These are phyloP conservation scores for Boloria euphrosyne DNA, from an alignment of 2,888 invertebrate species.

Conservation along the genomic window DNA sequence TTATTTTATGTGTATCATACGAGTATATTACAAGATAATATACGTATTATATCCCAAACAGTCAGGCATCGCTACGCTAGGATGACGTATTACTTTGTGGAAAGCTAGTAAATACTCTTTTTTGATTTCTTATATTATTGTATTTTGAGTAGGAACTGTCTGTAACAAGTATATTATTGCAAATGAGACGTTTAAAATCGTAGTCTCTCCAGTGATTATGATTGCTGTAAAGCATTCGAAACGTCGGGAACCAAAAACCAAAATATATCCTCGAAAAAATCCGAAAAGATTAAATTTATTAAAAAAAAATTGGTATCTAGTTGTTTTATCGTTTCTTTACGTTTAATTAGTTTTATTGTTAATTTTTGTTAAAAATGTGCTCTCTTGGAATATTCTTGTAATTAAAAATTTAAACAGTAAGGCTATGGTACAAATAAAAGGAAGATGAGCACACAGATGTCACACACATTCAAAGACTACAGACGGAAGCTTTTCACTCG, in stretches of 20 bases:
- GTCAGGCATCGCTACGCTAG: neutral
- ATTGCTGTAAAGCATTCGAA: too few species aligned
- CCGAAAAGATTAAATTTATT: too few species aligned
- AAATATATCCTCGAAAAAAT: too few species aligned
- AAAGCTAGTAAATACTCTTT: too few species aligned
- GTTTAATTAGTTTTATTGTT: neutral
- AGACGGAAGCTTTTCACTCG: constrained; percentile 46
- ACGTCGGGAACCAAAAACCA: too few species aligned
- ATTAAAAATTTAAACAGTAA: constrained; percentile 1
- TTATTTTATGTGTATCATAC: neutral
- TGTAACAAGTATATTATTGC: too few species aligned
- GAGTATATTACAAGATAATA: neutral
- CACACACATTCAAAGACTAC: constrained; percentile 32
- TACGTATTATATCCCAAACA: neutral
- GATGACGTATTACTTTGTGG: neutral
- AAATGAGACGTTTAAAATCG: too few species aligned
- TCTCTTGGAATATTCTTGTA: constrained; percentile 1
- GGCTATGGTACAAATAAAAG: constrained; percentile 18
- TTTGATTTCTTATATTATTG: too few species aligned
- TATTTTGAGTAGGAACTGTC: too few species aligned
- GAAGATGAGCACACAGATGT: constrained; percentile 21
- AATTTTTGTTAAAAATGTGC: constrained; percentile 3
- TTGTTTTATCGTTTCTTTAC: neutral
- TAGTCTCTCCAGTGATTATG: too few species aligned
- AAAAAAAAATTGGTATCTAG: too few species aligned